phyloP scores from a whole-genome alignment of 2,888 invertebrate genomes.

The Deilephila porcellus region DNA sequence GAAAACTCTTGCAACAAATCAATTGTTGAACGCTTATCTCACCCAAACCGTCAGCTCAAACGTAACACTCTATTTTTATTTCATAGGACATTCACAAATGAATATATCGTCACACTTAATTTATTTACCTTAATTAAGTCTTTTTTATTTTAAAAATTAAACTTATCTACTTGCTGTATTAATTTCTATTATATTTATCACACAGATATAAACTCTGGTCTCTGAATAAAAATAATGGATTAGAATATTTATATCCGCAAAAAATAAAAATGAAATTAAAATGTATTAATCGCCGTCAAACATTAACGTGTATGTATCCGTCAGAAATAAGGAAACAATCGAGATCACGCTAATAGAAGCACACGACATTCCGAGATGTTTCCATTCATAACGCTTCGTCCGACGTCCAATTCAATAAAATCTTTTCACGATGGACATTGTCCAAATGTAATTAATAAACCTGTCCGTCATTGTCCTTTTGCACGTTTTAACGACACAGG shows the following conservation, averaged over 20 bases:
- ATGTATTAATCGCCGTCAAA: not conserved
- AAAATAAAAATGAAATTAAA: too few species aligned
- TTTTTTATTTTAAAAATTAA: too few species aligned
- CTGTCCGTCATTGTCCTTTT: not conserved
- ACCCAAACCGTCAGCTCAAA: not conserved
- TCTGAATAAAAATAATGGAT: too few species aligned
- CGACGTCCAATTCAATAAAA: not conserved
- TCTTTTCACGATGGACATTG: not conserved
- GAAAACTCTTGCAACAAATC: slow-evolving; percentile 4
- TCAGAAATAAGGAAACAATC: slow-evolving; percentile 13
- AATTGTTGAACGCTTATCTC: not conserved
- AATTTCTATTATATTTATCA: too few species aligned
- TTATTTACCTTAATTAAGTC: too few species aligned
- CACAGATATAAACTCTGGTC: too few species aligned
- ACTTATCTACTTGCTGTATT: too few species aligned
- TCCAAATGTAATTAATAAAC: not conserved
- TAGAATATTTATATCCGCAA: too few species aligned
- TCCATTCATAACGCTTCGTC: slow-evolving; percentile 2
- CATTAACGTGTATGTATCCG: too few species aligned
- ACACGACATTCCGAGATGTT: slow-evolving; percentile 8
- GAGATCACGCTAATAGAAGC: not conserved
- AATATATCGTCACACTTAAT: too few species aligned
- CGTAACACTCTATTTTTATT: not conserved
- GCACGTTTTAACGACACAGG: not conserved
- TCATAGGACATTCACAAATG: too few species aligned